Evolutionary conservation across 2,888 invertebrate genomes (phyloP), one percentile per base, ranked within the genome.

Genomic region (Netelia fuscicornis): DNA sequence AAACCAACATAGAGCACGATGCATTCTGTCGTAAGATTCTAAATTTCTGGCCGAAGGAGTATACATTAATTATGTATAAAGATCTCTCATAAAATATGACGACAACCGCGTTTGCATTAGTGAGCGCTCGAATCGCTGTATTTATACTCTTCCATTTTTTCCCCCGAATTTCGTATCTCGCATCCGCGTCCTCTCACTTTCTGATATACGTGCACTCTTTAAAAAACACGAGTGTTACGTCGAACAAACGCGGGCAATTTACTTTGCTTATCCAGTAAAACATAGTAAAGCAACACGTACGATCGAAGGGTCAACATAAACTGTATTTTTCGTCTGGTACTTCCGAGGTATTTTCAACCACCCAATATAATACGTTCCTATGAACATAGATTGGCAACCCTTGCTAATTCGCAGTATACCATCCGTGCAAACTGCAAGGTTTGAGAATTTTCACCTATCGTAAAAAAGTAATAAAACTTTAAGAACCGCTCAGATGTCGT

Each of bases 1-100:
- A 90, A 90, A 42, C 89, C 71, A 72, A 82, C 82, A 62, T 85
- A 85, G 25, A 17, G 20, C 2, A 44, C 6, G 17, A 68, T 44
- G 48, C 37, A 37, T 48, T 30, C 17, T 52, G 10, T 13, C 44
- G 30, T 2, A 37, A 54, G 37, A 62, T 23, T 48, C 37, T 72
- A 20, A 54, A 48, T 25, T 52, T 62, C 48, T 48, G 17, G 37
- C 6, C 8, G 25, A 56, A 11, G 17, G 10, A 25, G 20, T 42
- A 58, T 52, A 58, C 48, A 37, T 23, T 37, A 54, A 64, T 42
- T 56, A 64, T 68, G 23, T 68, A 74, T 42, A 60, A 74, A 72
- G 42, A 44, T 17, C 30, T 30, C 30, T 2, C 30, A 30, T 30
- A 30, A 30, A 30, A 30, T 3, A 30, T 3, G 30, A 56, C 8